A percentile compares a stretch with the other conserved stretches of the same genome.
These are phyloP conservation scores for Hippasteria phrygiana DNA, from an alignment of 53 echinoderm and acorn worm genomes.

Conservation along the genomic window DNA sequence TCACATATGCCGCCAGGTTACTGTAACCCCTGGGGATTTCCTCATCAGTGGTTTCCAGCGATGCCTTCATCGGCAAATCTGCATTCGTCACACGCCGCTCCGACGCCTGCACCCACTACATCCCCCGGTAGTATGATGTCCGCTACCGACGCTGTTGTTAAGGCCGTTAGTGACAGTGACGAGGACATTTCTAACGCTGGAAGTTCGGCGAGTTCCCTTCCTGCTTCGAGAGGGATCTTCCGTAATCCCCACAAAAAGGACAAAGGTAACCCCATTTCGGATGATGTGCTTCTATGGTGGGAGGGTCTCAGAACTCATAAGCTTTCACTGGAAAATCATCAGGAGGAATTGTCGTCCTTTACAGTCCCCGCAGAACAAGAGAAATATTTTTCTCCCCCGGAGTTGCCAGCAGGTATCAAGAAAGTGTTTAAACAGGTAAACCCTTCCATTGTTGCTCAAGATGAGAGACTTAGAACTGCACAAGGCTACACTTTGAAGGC, in stretches of 20 bases:
- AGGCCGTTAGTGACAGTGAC: background rate
- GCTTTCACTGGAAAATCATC: background rate
- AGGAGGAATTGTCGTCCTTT: constrained; percentile 10
- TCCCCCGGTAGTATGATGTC: background rate
- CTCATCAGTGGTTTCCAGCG: background rate
- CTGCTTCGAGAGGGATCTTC: background rate
- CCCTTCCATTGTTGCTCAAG: background rate
- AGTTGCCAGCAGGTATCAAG: background rate
- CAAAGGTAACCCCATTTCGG: background rate
- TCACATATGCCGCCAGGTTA: background rate
- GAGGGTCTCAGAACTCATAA: constrained; percentile 7
- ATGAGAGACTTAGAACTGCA: background rate
- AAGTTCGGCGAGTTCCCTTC: background rate
- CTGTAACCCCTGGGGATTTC: background rate
- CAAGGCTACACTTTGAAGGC: background rate
- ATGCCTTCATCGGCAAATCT: background rate
- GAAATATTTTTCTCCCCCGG: background rate
- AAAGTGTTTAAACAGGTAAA: background rate
- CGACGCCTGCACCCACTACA: background rate
- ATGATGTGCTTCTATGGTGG: background rate
- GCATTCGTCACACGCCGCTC: background rate
- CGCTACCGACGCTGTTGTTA: background rate
- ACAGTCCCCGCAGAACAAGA: background rate
- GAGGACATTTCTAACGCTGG: background rate
- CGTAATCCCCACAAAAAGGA: constrained; percentile 32